These are phyloP conservation scores for Camarhynchus parvulus DNA, from an alignment of 2,113 vertebrate genomes.

Conservation along the genomic window DNA sequence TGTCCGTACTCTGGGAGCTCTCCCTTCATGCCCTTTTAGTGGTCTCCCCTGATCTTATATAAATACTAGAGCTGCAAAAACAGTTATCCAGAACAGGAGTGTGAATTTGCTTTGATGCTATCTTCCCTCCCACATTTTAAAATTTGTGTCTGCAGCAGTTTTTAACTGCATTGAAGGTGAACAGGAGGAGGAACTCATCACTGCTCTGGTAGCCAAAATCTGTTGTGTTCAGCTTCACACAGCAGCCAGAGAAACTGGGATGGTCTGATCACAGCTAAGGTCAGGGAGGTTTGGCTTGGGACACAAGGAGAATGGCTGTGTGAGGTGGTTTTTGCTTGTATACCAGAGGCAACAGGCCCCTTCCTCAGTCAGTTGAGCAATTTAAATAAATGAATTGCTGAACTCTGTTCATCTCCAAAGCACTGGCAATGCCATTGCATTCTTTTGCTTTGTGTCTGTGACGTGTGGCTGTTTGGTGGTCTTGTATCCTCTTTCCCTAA, in stretches of 20 bases:
- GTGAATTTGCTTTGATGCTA: background rate
- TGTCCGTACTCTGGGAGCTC: background rate
- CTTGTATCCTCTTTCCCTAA: background rate
- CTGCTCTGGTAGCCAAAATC: accelerated
- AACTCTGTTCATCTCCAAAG: background rate
- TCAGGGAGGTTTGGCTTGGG: background rate
- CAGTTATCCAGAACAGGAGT: background rate
- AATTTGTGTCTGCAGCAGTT: background rate
- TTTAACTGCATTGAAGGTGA: accelerated
- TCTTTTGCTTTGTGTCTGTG: background rate
- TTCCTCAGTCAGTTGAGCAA: accelerated
- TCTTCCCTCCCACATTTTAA: background rate
- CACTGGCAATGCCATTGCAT: accelerated
- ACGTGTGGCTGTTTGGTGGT: background rate
- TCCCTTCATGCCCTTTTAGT: background rate
- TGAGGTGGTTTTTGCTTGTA: background rate
- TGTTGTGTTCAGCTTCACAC: background rate
- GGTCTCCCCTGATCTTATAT: background rate
- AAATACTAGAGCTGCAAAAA: background rate
- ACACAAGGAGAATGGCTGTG: background rate
- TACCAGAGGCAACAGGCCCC: background rate
- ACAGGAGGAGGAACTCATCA: background rate
- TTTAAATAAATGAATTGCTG: background rate
- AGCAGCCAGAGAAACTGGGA: background rate
- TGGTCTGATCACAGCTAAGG: background rate